phyloP scores from a whole-genome alignment of 2,888 invertebrate species.

The Glaucopsyche alexis region DNA sequence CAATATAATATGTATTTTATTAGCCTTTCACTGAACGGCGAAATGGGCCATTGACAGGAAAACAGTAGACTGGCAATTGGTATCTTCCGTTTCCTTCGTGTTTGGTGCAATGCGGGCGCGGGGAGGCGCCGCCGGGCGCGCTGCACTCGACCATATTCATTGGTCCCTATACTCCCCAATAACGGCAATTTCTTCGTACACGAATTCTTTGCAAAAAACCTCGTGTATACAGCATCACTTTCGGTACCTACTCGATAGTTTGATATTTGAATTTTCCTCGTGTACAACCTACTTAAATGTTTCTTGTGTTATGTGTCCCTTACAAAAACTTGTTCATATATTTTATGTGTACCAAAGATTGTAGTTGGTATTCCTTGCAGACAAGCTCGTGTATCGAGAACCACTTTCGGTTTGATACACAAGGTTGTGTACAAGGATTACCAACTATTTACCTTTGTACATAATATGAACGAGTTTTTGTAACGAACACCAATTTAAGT shows the following conservation, averaged over 20 bases:
- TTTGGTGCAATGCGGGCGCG: slow-evolving; percentile 28
- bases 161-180: neutral
- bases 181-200: slow-evolving; percentile 6
- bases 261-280: too few species aligned
- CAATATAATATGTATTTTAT: too few species aligned
- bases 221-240: too few species aligned
- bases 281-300: too few species aligned
- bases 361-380: too few species aligned
- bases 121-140: neutral
- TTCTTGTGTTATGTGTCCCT: too few species aligned
- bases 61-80: slow-evolving; percentile 28
- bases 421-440: neutral
- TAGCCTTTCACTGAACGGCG: neutral
- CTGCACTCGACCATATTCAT: slow-evolving; percentile 25
- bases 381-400: neutral
- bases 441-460: too few species aligned
- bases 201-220: neutral
- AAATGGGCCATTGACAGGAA: slow-evolving; percentile 27
- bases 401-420: neutral
- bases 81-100: slow-evolving; percentile 27
- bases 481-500: too few species aligned
- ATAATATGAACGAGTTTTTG: too few species aligned
- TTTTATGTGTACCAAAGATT: too few species aligned
- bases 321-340: too few species aligned
- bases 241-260: too few species aligned